Conservation (phyloP, 2,888 invertebrate species). For the Patella caerulea region DNA sequence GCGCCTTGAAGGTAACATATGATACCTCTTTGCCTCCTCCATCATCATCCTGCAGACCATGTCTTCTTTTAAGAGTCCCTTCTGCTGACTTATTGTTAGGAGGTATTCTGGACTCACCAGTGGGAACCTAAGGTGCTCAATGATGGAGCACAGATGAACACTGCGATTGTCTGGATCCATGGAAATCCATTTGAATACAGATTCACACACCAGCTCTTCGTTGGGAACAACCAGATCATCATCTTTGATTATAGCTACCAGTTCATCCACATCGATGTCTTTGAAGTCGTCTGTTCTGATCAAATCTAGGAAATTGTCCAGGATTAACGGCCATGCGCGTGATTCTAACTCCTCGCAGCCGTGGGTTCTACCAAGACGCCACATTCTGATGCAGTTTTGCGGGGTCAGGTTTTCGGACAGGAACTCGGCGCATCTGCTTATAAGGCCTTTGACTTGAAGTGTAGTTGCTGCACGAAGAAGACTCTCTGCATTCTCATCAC, state of each 20-base stretch:
- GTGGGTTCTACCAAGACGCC: conserved; percentile 84
- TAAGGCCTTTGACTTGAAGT: conserved; percentile 84
- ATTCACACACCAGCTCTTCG: conserved; percentile 85
- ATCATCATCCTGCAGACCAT: conserved; percentile 42
- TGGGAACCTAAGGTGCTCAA: conserved; percentile 55
- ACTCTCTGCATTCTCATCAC: conserved; percentile 82
- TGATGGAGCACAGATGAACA: conserved; percentile 71
- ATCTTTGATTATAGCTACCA: conserved; percentile 82
- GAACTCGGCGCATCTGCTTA: conserved; percentile 84
- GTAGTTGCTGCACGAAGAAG: conserved; percentile 86
- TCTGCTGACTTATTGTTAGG: conserved; percentile 40
- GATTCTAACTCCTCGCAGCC: conserved; percentile 81
- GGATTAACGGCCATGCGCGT: conserved; percentile 79
- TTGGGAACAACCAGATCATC: conserved; percentile 89
- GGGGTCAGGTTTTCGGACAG: conserved; percentile 80
- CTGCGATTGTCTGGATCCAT: conserved; percentile 76
- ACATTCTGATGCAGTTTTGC: conserved; percentile 86
- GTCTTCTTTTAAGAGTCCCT: conserved; percentile 37
- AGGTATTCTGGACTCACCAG: conserved; percentile 57
- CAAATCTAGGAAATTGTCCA: conserved; percentile 70
- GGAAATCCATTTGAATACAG: conserved; percentile 80
- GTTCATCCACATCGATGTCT: conserved; percentile 80
- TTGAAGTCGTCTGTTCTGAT: conserved; percentile 53
- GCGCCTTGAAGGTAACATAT: conserved; percentile 50
- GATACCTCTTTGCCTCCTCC: conserved; percentile 54